A percentile compares a stretch with the other conserved stretches of the same genome.
Conservation (phyloP, 1,140 invertebrate species). For the Anoplolepis gracilipes region DNA sequence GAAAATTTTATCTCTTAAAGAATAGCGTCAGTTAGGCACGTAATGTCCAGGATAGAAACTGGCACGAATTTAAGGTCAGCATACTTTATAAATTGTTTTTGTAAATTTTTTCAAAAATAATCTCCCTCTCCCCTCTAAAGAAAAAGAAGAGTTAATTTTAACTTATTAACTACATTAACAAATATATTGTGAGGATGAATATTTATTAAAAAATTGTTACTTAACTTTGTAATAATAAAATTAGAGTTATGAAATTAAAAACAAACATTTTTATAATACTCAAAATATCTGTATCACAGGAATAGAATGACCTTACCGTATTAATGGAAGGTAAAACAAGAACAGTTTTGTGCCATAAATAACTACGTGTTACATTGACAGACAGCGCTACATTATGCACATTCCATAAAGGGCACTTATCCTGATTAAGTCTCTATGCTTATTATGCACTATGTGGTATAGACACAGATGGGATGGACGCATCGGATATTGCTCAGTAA, state of each 20-base stretch:
- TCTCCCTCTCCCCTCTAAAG: not conserved
- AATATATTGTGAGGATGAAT: not conserved
- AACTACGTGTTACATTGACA: constrained; percentile 44
- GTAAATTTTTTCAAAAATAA: not conserved
- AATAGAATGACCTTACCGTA: not conserved
- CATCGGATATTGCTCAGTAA: constrained; percentile 60
- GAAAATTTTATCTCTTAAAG: constrained; percentile 49
- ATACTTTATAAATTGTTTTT: constrained; percentile 9
- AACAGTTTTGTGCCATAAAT: constrained; percentile 42
- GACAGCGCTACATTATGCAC: constrained; percentile 52
- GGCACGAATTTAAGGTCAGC: constrained; percentile 6
- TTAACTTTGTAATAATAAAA: not conserved
- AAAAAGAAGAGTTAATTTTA: not conserved
- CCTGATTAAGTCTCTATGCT: constrained; percentile 69
- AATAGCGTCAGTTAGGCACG: constrained; percentile 24
- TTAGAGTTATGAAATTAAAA: no score
- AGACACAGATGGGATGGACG: constrained; percentile 44
- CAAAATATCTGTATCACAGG: not conserved
- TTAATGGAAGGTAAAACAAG: constrained; percentile 20
- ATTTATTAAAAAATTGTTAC: not conserved
- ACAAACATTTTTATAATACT: not conserved
- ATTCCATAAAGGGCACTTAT: constrained; percentile 65
- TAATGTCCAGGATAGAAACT: constrained; percentile 6
- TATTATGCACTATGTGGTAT: constrained; percentile 48
- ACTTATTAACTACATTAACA: not conserved